These are phyloP conservation scores for Protodeltote pygarga DNA, from an alignment of 2,888 invertebrate genomes.

Conservation along the genomic window DNA sequence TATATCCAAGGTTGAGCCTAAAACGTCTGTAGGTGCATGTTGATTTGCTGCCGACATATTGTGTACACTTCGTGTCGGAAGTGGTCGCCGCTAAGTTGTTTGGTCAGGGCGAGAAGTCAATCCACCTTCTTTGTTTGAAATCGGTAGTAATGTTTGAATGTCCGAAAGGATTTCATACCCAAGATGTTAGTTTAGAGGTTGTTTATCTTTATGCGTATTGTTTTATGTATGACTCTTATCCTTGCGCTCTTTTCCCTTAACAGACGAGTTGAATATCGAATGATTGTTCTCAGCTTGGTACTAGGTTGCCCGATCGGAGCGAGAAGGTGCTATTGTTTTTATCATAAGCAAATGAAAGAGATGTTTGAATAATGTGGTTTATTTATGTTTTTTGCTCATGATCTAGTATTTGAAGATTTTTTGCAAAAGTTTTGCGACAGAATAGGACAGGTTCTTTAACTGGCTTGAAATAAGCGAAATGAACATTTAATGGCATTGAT, in stretches of 20 bases:
- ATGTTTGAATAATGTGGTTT: constrained; percentile 10
- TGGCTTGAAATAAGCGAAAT: constrained; percentile 8
- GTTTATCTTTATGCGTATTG: constrained; percentile 19
- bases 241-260: constrained; percentile 37
- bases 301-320: constrained; percentile 6
- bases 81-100: constrained; percentile 47
- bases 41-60: constrained; percentile 23
- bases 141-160: constrained; percentile 31
- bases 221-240: constrained; percentile 21
- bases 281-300: constrained; percentile 9
- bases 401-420: constrained; percentile 10
- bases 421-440: constrained; percentile 13
- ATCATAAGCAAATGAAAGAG: constrained; percentile 1
- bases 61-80: constrained; percentile 46
- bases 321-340: constrained; percentile 1
- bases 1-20: constrained; percentile 25
- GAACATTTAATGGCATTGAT: background rate
- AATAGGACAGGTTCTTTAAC: constrained; percentile 9
- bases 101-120: constrained; percentile 38
- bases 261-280: constrained; percentile 41
- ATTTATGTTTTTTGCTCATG: constrained; percentile 6
- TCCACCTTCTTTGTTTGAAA: constrained; percentile 41
- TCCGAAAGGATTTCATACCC: constrained; percentile 13
- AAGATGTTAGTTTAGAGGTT: constrained; percentile 2
- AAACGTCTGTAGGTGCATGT: constrained; percentile 23